phyloP scores from a whole-genome alignment of 2,113 vertebrate genomes.

The Platysternon megacephalum region DNA sequence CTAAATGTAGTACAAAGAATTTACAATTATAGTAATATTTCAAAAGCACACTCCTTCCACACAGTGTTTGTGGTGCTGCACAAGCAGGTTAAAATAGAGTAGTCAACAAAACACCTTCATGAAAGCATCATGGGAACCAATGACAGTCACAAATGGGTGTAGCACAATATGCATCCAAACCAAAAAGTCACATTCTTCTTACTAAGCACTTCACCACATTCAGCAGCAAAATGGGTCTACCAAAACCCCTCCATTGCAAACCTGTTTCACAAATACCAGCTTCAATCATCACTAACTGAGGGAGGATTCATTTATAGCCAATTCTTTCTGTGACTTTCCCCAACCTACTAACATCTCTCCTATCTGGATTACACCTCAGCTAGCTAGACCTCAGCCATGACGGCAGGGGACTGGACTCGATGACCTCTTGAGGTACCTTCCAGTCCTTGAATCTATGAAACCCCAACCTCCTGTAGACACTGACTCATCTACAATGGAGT shows the following conservation, averaged over 20 bases:
- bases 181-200: background rate
- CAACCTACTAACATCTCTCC: background rate
- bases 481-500: background rate
- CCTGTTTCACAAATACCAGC: background rate
- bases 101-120: background rate
- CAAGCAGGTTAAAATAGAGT: background rate
- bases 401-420: no score
- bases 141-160: background rate
- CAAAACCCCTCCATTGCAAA: background rate
- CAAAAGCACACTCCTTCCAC: background rate
- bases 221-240: background rate
- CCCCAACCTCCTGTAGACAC: background rate
- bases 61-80: background rate
- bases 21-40: background rate
- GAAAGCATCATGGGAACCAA: background rate
- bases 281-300: background rate
- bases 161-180: background rate
- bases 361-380: background rate
- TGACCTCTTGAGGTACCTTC: no score
- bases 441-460: no score
- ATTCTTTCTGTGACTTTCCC: background rate
- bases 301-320: background rate
- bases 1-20: background rate
- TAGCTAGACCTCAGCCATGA: background rate
- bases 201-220: background rate